These are phyloP conservation scores for Anguilla pacifica DNA, from an alignment of 2,797 vertebrate species.

Conservation along the genomic window DNA sequence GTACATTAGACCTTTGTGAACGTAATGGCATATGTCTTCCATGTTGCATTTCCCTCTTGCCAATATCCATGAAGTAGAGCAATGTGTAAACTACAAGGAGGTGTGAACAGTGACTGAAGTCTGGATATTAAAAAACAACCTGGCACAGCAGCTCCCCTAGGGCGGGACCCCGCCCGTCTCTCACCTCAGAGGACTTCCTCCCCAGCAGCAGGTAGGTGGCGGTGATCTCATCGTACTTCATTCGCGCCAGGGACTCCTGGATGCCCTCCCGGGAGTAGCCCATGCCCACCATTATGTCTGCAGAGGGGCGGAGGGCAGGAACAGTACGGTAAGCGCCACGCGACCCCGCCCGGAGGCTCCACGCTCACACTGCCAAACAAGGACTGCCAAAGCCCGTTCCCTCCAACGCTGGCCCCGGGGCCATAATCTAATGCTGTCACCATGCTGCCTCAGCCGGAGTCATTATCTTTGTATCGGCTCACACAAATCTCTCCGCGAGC, in stretches of 20 bases:
- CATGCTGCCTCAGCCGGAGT: background rate
- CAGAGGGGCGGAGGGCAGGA: constrained; percentile 37
- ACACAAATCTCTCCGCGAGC: background rate
- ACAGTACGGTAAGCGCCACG: constrained; percentile 16
- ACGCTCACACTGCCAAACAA: background rate
- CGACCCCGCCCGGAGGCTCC: background rate
- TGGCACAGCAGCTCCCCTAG: background rate
- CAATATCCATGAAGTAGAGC: background rate
- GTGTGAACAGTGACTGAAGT: too few relatives aligned
- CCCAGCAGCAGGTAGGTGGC: constrained; percentile 95
- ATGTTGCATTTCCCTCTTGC: too few relatives aligned
- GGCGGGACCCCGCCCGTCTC: background rate
- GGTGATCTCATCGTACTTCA: constrained; percentile 98
- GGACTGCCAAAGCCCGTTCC: background rate
- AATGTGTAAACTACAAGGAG: background rate
- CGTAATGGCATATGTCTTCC: background rate
- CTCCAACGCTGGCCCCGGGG: background rate
- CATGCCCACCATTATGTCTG: constrained; percentile 98
- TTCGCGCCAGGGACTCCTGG: constrained; percentile 95
- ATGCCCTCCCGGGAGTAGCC: constrained; percentile 97
- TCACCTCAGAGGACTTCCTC: constrained; percentile 93
- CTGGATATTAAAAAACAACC: background rate
- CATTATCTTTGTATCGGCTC: background rate
- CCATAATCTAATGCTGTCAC: constrained; percentile 22
- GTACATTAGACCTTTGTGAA: background rate